Conservation (phyloP, 1,140 invertebrate genomes). For the Aphidius ervi region DNA sequence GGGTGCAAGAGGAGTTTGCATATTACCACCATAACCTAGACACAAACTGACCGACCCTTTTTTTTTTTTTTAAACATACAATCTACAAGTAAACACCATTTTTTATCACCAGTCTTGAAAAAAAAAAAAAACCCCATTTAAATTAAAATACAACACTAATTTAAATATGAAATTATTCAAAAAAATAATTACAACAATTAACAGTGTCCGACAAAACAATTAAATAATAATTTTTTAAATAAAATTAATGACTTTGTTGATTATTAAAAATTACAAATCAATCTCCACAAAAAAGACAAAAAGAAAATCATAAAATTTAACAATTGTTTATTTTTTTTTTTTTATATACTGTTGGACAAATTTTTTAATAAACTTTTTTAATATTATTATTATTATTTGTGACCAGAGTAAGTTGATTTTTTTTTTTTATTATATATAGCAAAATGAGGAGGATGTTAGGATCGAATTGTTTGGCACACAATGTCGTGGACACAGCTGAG, state of each 20-base stretch:
- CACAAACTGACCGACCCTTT: constrained; percentile 7
- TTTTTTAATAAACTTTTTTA: too few relatives aligned
- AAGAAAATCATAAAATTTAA: neutral
- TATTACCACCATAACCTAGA: constrained; percentile 46
- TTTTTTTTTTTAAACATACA: constrained; percentile 17
- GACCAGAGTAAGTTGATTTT: too few relatives aligned
- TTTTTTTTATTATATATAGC: neutral
- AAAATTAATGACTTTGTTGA: too few relatives aligned
- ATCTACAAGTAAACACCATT: constrained; percentile 23
- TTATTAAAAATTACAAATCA: too few relatives aligned
- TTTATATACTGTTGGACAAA: neutral
- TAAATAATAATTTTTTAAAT: too few relatives aligned
- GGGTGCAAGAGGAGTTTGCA: constrained; percentile 27
- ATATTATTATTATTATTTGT: too few relatives aligned
- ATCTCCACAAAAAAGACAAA: too few relatives aligned
- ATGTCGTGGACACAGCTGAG: constrained; percentile 46
- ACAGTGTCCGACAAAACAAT: too few relatives aligned
- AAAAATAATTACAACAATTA: too few relatives aligned
- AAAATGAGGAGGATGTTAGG: neutral
- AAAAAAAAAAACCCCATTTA: neutral
- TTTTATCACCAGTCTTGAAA: neutral
- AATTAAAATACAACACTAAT: too few relatives aligned
- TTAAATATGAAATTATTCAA: too few relatives aligned
- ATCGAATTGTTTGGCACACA: constrained; percentile 26
- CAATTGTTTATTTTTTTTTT: neutral